These are phyloP conservation scores for Thunnus maccoyii DNA, from an alignment of 2,113 vertebrate species.

Conservation along the genomic window DNA sequence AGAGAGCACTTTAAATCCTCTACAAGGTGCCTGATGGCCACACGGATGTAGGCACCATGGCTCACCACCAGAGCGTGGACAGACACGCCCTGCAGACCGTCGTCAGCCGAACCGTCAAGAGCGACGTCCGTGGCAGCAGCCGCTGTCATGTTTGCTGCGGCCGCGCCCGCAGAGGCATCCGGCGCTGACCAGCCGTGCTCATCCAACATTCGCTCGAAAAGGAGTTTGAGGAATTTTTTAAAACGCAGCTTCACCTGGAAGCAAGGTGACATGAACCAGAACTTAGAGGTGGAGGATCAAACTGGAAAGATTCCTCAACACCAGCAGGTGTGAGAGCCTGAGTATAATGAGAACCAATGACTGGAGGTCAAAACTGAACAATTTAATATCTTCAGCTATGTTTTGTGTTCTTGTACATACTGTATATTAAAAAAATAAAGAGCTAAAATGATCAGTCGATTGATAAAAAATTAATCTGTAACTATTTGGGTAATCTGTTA, in stretches of 20 bases:
- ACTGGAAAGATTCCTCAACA: not conserved
- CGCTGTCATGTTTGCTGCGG: not conserved
- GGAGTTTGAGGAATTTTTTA: constrained; percentile 90
- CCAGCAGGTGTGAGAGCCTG: not conserved
- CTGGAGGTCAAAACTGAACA: not conserved
- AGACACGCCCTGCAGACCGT: constrained; percentile 50
- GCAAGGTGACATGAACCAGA: constrained; percentile 31
- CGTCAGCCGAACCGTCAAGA: constrained; percentile 53
- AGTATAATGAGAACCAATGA: not conserved
- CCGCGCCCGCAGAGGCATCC: constrained; percentile 1
- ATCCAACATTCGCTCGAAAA: constrained; percentile 87
- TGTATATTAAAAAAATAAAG: too few relatives aligned
- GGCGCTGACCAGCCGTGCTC: constrained; percentile 60
- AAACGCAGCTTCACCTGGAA: constrained; percentile 91
- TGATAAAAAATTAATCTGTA: too few relatives aligned
- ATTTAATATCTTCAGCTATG: too few relatives aligned
- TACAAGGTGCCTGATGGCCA: constrained; percentile 89
- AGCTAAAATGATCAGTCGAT: too few relatives aligned
- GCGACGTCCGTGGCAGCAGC: not conserved
- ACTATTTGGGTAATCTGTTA: not conserved
- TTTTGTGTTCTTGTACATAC: too few relatives aligned
- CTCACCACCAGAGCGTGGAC: constrained; percentile 91
- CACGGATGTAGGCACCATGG: constrained; percentile 94
- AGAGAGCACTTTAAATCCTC: constrained; percentile 88
- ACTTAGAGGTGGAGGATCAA: constrained; percentile 30